phyloP scores from a whole-genome alignment of 1,140 invertebrate species.

The Coptotermes formosanus region DNA sequence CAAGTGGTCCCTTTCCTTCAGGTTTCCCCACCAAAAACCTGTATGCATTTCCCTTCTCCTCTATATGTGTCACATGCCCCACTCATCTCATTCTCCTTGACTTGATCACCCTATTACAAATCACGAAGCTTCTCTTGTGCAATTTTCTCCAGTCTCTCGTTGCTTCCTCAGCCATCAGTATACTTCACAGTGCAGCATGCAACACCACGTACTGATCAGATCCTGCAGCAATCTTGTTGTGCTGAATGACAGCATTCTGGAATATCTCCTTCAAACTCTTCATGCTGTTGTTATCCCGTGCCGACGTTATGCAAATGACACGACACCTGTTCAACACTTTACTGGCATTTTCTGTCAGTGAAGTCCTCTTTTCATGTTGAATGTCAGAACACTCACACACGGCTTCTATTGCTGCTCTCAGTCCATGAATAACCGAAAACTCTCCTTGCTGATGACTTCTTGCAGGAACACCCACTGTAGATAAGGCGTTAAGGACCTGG shows the following conservation, averaged over 20 bases:
- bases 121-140: too few relatives aligned
- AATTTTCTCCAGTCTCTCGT: too few relatives aligned
- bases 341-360: constrained; percentile 57
- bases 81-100: too few relatives aligned
- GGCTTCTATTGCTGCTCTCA: constrained; percentile 83
- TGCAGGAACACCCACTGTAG: constrained; percentile 67
- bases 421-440: constrained; percentile 76
- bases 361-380: constrained; percentile 60
- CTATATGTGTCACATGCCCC: too few relatives aligned
- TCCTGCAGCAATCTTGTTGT: constrained; percentile 70
- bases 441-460: constrained; percentile 56
- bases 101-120: too few relatives aligned
- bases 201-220: constrained; percentile 56
- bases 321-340: constrained; percentile 68
- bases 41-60: too few relatives aligned
- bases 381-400: constrained; percentile 77
- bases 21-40: too few relatives aligned
- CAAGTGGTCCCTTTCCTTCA: too few relatives aligned
- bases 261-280: constrained; percentile 83
- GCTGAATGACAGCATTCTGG: constrained; percentile 67
- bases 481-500: constrained; percentile 69
- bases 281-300: constrained; percentile 78
- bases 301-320: constrained; percentile 85
- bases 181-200: too few relatives aligned
- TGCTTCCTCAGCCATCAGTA: too few relatives aligned